Evolutionary conservation across 1,140 invertebrate species (phyloP).

Genomic region (Neodiprion virginianus): DNA sequence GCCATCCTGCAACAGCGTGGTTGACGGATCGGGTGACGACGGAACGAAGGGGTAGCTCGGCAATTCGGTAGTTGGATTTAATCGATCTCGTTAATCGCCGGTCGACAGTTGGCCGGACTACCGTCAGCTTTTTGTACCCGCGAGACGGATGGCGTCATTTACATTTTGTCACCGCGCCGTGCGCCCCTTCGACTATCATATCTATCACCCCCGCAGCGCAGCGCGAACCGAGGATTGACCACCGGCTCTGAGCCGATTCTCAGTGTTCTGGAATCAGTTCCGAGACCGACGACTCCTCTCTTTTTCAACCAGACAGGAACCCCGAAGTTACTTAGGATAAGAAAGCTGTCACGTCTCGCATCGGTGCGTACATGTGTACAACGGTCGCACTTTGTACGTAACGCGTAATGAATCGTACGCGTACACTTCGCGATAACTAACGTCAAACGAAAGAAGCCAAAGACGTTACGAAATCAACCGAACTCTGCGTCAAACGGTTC

Average conservation of each 20-base stretch:
- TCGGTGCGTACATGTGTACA: no score
- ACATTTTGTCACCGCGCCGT: conserved; percentile 63
- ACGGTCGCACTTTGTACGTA: neutral
- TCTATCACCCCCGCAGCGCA: conserved; percentile 52
- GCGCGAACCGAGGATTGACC: neutral
- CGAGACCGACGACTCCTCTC: no score
- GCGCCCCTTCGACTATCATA: conserved; percentile 56
- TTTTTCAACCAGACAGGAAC: no score
- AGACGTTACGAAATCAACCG: no score
- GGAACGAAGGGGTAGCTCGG: conserved; percentile 54
- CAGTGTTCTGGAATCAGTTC: no score
- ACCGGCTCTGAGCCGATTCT: neutral
- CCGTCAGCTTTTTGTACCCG: conserved; percentile 57
- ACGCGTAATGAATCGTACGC: no score
- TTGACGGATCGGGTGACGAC: conserved; percentile 61
- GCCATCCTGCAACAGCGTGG: conserved; percentile 31
- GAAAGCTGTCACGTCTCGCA: no score
- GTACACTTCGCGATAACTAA: no score
- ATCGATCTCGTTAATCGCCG: conserved; percentile 62
- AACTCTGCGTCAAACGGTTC: no score
- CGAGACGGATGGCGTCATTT: conserved; percentile 63
- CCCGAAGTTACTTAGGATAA: no score
- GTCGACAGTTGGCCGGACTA: conserved; percentile 59
- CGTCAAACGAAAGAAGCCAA: no score
- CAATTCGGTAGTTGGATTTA: conserved; percentile 56